These are phyloP conservation scores for Picus viridis DNA, from an alignment of 2,797 vertebrate species.

Conservation along the genomic window DNA sequence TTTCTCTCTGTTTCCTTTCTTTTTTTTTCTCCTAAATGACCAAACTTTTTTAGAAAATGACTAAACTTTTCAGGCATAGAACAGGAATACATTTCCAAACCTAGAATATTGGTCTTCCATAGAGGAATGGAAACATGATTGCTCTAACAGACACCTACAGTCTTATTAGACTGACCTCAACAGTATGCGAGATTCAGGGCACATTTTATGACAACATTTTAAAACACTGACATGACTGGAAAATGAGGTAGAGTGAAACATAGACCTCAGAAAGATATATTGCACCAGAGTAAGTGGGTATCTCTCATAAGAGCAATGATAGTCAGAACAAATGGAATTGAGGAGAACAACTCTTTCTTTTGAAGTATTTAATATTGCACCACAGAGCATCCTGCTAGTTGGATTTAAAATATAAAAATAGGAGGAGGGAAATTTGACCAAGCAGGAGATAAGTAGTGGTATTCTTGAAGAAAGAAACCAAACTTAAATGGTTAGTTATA, in stretches of 20 bases:
- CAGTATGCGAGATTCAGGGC: background rate
- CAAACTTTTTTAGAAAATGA: background rate
- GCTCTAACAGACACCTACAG: background rate
- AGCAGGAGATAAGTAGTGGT: background rate
- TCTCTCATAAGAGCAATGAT: background rate
- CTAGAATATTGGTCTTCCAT: background rate
- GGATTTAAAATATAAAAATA: background rate
- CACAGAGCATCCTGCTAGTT: background rate
- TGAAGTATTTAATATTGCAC: background rate
- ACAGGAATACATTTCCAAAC: background rate
- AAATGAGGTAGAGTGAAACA: background rate
- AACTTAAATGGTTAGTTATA: background rate
- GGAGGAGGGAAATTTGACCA: background rate
- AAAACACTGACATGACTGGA: background rate
- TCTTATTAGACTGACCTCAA: conserved; percentile 7
- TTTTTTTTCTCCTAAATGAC: background rate
- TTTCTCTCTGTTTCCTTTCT: too few relatives aligned
- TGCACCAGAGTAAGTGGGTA: background rate
- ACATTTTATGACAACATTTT: background rate
- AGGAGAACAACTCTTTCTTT: background rate
- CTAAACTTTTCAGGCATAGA: background rate
- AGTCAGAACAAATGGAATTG: background rate
- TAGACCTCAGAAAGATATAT: background rate
- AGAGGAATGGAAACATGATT: conserved; percentile 8
- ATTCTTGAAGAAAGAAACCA: background rate